Base-by-base conservation (phyloP, 2,888 invertebrate species). In the Corbicula japonica region DNA sequence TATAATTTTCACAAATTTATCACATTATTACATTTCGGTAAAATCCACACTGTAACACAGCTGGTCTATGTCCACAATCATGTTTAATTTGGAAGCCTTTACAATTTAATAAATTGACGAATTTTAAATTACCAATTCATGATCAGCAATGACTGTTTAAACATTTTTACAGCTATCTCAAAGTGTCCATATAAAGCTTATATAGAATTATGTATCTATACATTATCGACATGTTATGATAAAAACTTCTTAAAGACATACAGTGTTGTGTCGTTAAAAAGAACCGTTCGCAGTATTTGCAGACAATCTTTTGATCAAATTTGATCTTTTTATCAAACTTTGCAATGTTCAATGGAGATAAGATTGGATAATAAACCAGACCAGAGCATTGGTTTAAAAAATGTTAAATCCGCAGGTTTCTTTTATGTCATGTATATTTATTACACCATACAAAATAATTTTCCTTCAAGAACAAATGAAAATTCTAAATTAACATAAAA, bases 81-180 rank as follows among this genome's bases (percentile, higher is more conserved):
- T n/a, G n/a, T n/a, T n/a, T n/a, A n/a, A n/a, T n/a, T n/a, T n/a
- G n/a, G n/a, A n/a, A n/a, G n/a, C n/a, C n/a, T n/a, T n/a, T n/a
- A n/a, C n/a, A 68, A 75, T 72, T 54, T 62, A 69, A 75, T 50
- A 75, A 72, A 72, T 72, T 62, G 62, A 41, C 61, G 44, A 71
- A 61, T 75, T 75, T 69, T 68, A 75, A 75, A 75, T 69, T 69
- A 75, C 69, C 65, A n/a, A 69, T 69, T 75, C 75, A 69, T 63
- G 44, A 75, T 50, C 2, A 23, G 28, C n/a, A 54, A 26, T 60
- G 12, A 62, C 52, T 69, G 63, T 75, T 75, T 69, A 69, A 75
- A 69, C 69, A 75, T 69, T 63, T 69, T 75, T 69, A 69, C 21
- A 26, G 32, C 44, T 62, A 75, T 62, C 68, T 69, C 52, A 69